Evolutionary conservation across 2,797 vertebrate genomes (phyloP), one percentile per base, ranked within the genome.

Genomic region (Enteromius fasciolatus): DNA sequence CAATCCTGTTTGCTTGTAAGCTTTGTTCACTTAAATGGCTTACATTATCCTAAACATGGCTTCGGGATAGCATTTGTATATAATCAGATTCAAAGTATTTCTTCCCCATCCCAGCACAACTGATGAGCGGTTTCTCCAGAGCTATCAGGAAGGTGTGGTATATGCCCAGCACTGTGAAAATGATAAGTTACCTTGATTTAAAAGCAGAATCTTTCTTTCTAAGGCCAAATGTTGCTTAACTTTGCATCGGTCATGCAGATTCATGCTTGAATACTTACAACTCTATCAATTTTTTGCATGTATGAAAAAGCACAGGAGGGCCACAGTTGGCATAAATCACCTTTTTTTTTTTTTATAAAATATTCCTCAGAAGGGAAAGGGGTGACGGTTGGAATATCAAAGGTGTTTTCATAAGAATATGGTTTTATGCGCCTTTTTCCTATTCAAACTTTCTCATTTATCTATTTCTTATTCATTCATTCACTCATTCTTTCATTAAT

Each of bases 221-320:
- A 48, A 85, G 57, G 59, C 74, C 11, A 64, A 78, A 67, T 78
- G 67, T 74, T 64, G 68, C 61, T 64, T 15, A 72, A 67, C 57
- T 77, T 57, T 48, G 18, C 52, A 70, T 61, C 23, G 7, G 14
- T 54, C 36, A 77, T 77, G n/a, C 74, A 70, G 61, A 78, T 50
- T 18, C 70, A 50, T 3, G 12, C 46, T 57, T 61, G 64, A 66
- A 63, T 78, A 33, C 41, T 57, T 33, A 72, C 15, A 73, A 77
- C 41, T 84, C 28, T 48, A 41, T 81, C 33, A 8, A 68, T 80
- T 57, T 44, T 67, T 18, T 3, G 7, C 36, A 54, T 82, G 33
- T 50, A 18, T 44, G n/a, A 85, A 33, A 81, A 81, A 66, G 28
- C 44, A 23, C n/a, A 15, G 3, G 50, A 73, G 4, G 33, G 39